phyloP scores from a whole-genome alignment of 2,113 vertebrate species.

The Andinoacara biseriatus region DNA sequence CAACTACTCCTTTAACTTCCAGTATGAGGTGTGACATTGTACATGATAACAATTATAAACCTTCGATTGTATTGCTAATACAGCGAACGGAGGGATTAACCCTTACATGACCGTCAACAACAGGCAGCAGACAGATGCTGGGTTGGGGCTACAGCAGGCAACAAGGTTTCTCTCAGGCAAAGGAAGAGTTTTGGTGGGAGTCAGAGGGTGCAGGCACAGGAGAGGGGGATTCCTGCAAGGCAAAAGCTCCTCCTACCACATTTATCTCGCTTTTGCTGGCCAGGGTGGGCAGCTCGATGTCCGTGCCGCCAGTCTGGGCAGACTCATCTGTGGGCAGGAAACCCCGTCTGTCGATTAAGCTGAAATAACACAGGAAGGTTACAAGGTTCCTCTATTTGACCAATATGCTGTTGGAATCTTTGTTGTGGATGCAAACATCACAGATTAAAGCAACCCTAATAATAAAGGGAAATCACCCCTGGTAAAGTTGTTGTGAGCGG shows the following conservation, averaged over 20 bases:
- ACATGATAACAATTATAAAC: neutral
- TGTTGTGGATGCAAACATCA: neutral
- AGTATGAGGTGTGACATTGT: neutral
- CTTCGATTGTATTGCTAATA: neutral
- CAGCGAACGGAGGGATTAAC: neutral
- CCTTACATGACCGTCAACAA: slow-evolving; percentile 4
- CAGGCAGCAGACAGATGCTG: slow-evolving; percentile 24
- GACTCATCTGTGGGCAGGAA: slow-evolving; percentile 83
- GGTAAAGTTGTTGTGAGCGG: no score
- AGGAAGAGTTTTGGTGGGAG: slow-evolving; percentile 18
- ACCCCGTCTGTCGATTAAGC: slow-evolving; percentile 93
- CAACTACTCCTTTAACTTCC: neutral
- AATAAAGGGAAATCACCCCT: no score
- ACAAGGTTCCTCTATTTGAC: neutral
- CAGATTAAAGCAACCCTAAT: neutral
- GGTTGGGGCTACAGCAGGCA: slow-evolving; percentile 34
- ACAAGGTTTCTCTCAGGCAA: slow-evolving; percentile 44
- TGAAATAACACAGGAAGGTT: slow-evolving; percentile 66
- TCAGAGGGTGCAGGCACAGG: slow-evolving; percentile 26
- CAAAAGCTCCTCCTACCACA: slow-evolving; percentile 86
- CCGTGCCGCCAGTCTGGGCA: slow-evolving; percentile 69
- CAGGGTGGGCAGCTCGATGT: slow-evolving; percentile 76
- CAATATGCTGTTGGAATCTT: neutral
- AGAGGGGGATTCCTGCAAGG: slow-evolving; percentile 42
- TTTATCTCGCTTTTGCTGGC: slow-evolving; percentile 85